Percentiles rank a stretch among this genome's conserved stretches.
phyloP scores from a whole-genome alignment of 1,140 invertebrate genomes.

The Caenorhabditis elegans region DNA sequence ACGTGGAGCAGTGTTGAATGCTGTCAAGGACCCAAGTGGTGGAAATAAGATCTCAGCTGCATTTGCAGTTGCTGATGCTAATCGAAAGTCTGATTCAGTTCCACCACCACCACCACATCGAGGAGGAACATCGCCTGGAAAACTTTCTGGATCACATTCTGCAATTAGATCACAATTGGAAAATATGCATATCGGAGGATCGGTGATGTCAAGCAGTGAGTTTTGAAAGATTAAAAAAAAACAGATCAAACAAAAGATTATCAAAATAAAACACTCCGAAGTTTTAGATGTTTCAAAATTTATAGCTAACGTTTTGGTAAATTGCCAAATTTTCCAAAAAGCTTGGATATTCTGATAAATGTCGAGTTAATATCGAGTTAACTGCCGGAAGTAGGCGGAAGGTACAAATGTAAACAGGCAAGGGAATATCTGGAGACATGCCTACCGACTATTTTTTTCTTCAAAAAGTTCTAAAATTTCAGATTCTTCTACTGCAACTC shows the following conservation, averaged over 20 bases:
- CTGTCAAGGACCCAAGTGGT: slow-evolving; percentile 7
- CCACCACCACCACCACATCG: slow-evolving; percentile 21
- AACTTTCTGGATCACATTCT: background rate
- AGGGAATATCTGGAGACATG: no score
- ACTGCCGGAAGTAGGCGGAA: no score
- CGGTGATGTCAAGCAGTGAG: background rate
- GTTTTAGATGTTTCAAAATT: no score
- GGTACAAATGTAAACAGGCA: no score
- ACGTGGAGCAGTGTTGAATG: slow-evolving; percentile 18
- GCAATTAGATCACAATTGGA: background rate
- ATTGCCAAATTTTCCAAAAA: no score
- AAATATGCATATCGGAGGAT: background rate
- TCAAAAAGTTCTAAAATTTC: no score
- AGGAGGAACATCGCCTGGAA: background rate
- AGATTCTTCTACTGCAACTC: background rate
- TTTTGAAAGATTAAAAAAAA: background rate
- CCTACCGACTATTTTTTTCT: no score
- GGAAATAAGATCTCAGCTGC: slow-evolving; percentile 3
- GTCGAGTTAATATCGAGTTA: no score
- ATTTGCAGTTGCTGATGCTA: background rate
- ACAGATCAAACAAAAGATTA: no score
- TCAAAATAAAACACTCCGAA: no score
- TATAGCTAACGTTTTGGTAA: no score
- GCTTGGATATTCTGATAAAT: no score
- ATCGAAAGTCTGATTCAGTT: background rate